Evolutionary conservation across 23 tunicate genomes (phyloP).

Genomic region (Halocynthia roretzi): DNA sequence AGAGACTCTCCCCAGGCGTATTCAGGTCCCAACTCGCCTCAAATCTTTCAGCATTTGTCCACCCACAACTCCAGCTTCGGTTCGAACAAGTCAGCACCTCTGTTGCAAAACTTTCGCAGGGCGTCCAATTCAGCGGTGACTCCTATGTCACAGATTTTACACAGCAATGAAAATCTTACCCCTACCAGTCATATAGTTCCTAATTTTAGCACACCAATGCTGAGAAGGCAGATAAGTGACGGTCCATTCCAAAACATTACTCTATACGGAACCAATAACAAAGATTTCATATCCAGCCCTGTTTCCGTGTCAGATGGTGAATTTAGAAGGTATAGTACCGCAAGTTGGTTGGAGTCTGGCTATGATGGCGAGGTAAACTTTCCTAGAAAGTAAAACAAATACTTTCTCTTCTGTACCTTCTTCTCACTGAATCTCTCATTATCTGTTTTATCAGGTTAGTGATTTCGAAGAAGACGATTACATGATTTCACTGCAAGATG

Average conservation of each 20-base stretch:
- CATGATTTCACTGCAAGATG: slow-evolving; percentile 38
- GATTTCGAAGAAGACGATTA: slow-evolving; percentile 45
- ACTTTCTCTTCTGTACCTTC: slow-evolving; percentile 2
- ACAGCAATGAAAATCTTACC: background rate
- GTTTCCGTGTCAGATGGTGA: slow-evolving; percentile 52
- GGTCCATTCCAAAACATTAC: background rate
- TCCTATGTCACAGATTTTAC: slow-evolving; percentile 6
- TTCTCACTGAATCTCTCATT: background rate
- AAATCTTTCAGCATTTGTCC: background rate
- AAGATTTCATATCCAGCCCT: slow-evolving; percentile 13
- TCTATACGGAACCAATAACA: background rate
- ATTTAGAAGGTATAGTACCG: slow-evolving; percentile 41
- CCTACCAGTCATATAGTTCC: background rate
- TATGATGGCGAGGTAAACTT: slow-evolving; percentile 64
- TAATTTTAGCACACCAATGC: slow-evolving; percentile 25
- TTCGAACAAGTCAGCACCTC: background rate
- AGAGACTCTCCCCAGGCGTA: slow-evolving; percentile 9
- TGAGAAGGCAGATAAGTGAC: background rate
- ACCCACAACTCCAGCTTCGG: background rate
- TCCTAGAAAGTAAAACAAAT: background rate
- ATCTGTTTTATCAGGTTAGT: slow-evolving; percentile 22
- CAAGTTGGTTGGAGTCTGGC: slow-evolving; percentile 79
- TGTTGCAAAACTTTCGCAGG: background rate
- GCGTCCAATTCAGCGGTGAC: background rate
- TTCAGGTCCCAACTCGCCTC: slow-evolving; percentile 13